phyloP scores from a whole-genome alignment of 1,140 invertebrate genomes.

The Neocloeon triangulifer region DNA sequence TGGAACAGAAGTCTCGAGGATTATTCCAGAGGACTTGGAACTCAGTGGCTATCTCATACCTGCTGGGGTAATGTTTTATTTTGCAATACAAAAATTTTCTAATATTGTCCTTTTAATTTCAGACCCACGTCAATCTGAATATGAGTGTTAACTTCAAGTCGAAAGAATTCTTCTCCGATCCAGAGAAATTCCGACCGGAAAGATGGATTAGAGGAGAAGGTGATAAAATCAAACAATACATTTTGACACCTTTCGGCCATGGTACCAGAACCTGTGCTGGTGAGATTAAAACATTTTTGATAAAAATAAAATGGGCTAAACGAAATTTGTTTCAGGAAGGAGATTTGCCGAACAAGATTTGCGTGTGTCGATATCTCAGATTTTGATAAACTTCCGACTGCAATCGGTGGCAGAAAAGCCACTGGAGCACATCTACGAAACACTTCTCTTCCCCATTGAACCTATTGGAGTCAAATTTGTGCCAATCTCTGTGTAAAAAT shows the following conservation, averaged over 20 bases:
- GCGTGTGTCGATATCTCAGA: constrained; percentile 18
- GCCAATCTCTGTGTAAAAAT: no score
- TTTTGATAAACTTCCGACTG: constrained; percentile 19
- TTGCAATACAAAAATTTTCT: constrained; percentile 9
- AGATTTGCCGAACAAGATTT: constrained; percentile 24
- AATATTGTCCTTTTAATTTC: constrained; percentile 7
- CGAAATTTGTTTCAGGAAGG: constrained; percentile 19
- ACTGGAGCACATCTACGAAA: constrained; percentile 13
- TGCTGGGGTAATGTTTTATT: constrained; percentile 19
- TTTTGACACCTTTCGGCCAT: constrained; percentile 30
- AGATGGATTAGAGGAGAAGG: constrained; percentile 14
- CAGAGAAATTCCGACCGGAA: constrained; percentile 22
- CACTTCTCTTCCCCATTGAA: constrained; percentile 16
- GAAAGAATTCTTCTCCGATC: constrained; percentile 19
- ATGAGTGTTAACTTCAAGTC: constrained; percentile 20
- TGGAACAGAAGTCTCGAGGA: constrained; percentile 24
- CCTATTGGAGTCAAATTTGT: constrained; percentile 13
- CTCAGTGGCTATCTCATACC: constrained; percentile 24
- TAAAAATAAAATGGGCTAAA: constrained; percentile 6
- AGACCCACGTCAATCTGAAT: constrained; percentile 28
- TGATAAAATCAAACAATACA: constrained; percentile 15
- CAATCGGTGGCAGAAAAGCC: constrained; percentile 7
- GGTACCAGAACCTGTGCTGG: constrained; percentile 17
- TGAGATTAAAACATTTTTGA: constrained; percentile 7
- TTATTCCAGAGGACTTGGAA: constrained; percentile 21